Evolutionary conservation across 2,888 invertebrate species (phyloP).

Genomic region (Pandemis heparana): DNA sequence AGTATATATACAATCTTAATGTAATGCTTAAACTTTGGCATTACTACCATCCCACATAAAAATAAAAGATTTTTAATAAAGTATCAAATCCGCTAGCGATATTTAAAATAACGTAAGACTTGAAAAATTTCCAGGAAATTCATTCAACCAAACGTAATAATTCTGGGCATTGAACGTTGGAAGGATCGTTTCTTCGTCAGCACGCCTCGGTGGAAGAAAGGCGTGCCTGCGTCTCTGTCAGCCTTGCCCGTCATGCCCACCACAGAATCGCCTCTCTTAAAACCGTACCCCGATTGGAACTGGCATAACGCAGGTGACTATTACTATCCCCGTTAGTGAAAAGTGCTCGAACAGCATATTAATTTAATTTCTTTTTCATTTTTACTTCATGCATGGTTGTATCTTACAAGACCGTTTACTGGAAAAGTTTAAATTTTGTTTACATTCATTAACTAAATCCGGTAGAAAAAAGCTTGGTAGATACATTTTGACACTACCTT

Average conservation of each 20-base stretch:
- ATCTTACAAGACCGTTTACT: too few species aligned
- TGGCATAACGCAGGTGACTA: slow-evolving; percentile 85
- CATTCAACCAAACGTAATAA: slow-evolving; percentile 90
- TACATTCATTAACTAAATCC: too few species aligned
- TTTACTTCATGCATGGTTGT: too few species aligned
- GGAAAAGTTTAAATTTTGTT: too few species aligned
- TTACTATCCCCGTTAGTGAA: not conserved
- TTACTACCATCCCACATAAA: too few species aligned
- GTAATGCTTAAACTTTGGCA: too few species aligned
- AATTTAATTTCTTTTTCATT: too few species aligned
- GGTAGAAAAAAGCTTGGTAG: too few species aligned
- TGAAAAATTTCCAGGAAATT: slow-evolving; percentile 78
- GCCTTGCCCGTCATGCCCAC: slow-evolving; percentile 85
- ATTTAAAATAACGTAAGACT: too few species aligned
- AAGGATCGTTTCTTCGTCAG: slow-evolving; percentile 90
- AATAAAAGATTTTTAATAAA: not conserved
- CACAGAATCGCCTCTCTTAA: slow-evolving; percentile 86
- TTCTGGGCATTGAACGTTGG: slow-evolving; percentile 90
- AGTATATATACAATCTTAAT: too few species aligned
- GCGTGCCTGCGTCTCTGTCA: slow-evolving; percentile 90
- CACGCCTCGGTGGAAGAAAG: slow-evolving; percentile 91
- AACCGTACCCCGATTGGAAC: slow-evolving; percentile 91
- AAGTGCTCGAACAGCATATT: too few species aligned
- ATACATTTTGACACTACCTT: too few species aligned
- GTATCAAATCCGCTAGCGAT: not conserved